Conservation (phyloP, 2,113 vertebrate species). For the Leptobrachium leishanense region DNA sequence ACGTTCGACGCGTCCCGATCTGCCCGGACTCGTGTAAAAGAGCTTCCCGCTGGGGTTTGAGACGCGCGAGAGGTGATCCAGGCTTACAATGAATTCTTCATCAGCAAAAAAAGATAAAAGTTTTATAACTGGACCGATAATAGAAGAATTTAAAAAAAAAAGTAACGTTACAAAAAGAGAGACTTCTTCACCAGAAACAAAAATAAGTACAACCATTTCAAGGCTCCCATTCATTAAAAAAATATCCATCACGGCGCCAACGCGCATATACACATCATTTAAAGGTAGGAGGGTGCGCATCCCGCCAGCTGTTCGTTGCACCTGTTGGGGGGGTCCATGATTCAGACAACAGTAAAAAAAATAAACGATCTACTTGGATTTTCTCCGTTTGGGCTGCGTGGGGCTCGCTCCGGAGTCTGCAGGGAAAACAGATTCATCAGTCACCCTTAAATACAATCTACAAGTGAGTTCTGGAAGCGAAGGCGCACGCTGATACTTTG, state of each 20-base stretch:
- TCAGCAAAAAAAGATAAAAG: too few relatives aligned
- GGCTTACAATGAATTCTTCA: too few relatives aligned
- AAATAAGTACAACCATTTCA: slow-evolving; percentile 38
- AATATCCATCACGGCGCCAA: slow-evolving; percentile 32
- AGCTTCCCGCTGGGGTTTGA: too few relatives aligned
- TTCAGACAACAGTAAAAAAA: slow-evolving; percentile 49
- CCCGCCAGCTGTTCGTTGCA: slow-evolving; percentile 5
- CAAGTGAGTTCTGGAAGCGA: too few relatives aligned
- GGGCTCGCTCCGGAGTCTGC: slow-evolving; percentile 88
- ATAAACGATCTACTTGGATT: slow-evolving; percentile 86
- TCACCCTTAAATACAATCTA: too few relatives aligned
- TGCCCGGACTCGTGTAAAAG: too few relatives aligned
- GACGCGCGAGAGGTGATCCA: too few relatives aligned
- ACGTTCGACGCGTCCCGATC: too few relatives aligned
- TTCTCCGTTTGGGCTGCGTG: slow-evolving; percentile 96
- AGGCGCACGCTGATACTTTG: too few relatives aligned
- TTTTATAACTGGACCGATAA: too few relatives aligned
- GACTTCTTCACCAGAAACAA: slow-evolving; percentile 9
- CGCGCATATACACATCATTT: slow-evolving; percentile 18
- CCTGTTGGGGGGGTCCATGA: too few relatives aligned
- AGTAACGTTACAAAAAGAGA: background rate
- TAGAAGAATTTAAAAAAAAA: background rate
- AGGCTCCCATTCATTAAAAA: slow-evolving; percentile 36
- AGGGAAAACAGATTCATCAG: slow-evolving; percentile 49
- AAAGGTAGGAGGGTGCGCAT: too few relatives aligned